Evolutionary conservation across 2,797 vertebrate species (phyloP), one percentile per base, ranked within the genome.

Genomic region (Periparus ater): DNA sequence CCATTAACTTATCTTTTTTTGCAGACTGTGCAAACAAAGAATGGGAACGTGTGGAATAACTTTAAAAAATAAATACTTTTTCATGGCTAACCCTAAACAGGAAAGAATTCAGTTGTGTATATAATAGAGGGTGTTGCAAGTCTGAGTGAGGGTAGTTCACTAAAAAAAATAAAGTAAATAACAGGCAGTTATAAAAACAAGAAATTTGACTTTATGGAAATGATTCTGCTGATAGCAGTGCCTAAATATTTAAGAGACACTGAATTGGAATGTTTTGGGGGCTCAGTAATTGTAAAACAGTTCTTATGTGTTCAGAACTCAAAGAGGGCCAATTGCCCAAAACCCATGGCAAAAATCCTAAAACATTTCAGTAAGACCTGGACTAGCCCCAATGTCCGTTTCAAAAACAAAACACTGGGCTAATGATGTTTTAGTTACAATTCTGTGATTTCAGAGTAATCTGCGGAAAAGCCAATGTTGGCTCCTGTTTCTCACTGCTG

Each of bases 11-110:
- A 76, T 91, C 87, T 88, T 80, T 70, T 87, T 74, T 95, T 86
- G 88, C 93, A 97, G 94, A 40, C 95, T 96, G 91, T 93, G 92
- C 90, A 96, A 96, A 97, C 86, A 97, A 93, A 85, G 76, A 57
- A 63, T 78, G 32, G 66, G 83, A 90, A 66, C 77, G 76, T 85
- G 92, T 76, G 91, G 84, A 95, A 82, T 80, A 66, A 91, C 80
- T 91, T 94, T 84, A 38, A 85, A 93, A 94, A 96, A 81, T 53
- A 94, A 97, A 97, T 91, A 60, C 29, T 79, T 72, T 88, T 95
- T 94, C 85, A 67, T 57, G 73, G 71, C 60, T 79, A 93, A 50
- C 42, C 45, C 57, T 73, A 82, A 94, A 88, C 25, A 91, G 66
- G 57, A 92, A 89, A 87, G 38, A 20, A 50, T 68, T 91, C 34